Evolutionary conservation across 2,113 vertebrate species (phyloP), one percentile per base, ranked within the genome.

Genomic region (Perognathus longimembris): DNA sequence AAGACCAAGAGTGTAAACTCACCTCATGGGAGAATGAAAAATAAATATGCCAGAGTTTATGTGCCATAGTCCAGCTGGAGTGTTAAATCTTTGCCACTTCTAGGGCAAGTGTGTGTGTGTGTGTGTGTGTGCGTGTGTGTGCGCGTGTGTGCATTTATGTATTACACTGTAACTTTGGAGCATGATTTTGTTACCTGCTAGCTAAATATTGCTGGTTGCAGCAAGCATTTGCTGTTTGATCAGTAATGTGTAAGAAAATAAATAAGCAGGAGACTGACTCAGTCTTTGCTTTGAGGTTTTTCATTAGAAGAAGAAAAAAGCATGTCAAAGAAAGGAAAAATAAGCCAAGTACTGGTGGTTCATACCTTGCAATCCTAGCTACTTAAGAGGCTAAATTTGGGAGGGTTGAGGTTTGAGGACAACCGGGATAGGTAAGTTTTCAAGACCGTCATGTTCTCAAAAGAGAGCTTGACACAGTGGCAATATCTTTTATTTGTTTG

Each of bases 21-120:
- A 89, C 76, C 81, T 78, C 85, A 36, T 24, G 10, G 66, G 57
- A 87, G 45, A 89, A 57, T 94, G 42, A 42, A 69, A 91, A 91
- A 79, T 36, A 74, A 45, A 1, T 24, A 30, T 73, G 9, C 70
- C 50, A 59, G 66, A 18, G 78, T 85, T 70, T 75, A n/a, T 54
- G 7, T 50, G 15, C 15, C 66, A 3, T 81, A 17, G 93, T 87
- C 63, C 66, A 63, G 32, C 18, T 86, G 40, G 34, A 92, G 63
- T 50, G 14, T 73, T 85, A 70, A 82, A 64, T 22, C n/a, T 91
- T 86, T 93, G 73, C 73, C 80, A 20, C 38, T 78, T 90, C 6
- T 32, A 63, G 22, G 34, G 63, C 38, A 18, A 28, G 5, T 34
- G 45, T 57, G 57, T 75, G 28, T 59, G 61, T 73, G 75, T 11